Conservation (phyloP, 1,140 invertebrate genomes). For the Oryctes rhinoceros region DNA sequence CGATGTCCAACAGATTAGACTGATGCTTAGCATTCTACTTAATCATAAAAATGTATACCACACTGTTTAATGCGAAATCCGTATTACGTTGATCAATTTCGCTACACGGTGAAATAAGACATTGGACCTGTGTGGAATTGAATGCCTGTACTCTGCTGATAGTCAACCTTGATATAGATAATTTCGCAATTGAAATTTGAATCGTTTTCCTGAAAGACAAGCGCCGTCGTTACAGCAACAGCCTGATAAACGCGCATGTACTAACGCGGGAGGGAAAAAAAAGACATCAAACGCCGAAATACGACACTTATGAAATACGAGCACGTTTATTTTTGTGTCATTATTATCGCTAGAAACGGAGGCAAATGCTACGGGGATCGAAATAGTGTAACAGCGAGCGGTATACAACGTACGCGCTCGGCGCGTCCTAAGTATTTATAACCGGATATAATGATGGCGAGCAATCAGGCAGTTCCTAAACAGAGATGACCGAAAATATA, state of each 20-base stretch:
- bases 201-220: conserved; percentile 4
- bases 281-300: conserved; percentile 33
- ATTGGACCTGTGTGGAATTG: too few species aligned
- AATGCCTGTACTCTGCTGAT: too few species aligned
- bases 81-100: too few species aligned
- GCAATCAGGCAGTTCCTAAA: conserved; percentile 29
- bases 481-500: conserved; percentile 42
- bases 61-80: too few species aligned
- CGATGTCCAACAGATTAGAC: too few species aligned
- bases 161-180: neutral
- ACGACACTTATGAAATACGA: conserved; percentile 28
- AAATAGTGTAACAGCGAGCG: conserved; percentile 30
- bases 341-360: conserved; percentile 28
- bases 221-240: neutral
- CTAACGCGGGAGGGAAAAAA: neutral
- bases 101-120: too few species aligned
- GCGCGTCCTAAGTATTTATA: conserved; percentile 25
- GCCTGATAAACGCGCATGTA: neutral
- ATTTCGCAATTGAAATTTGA: neutral
- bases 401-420: conserved; percentile 8
- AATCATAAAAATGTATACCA: too few species aligned
- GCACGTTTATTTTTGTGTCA: conserved; percentile 34
- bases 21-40: too few species aligned
- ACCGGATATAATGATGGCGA: conserved; percentile 36
- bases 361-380: conserved; percentile 26